These are phyloP conservation scores for Mesopsocus fuscifrons DNA, from an alignment of 2,888 invertebrate species.

Conservation along the genomic window DNA sequence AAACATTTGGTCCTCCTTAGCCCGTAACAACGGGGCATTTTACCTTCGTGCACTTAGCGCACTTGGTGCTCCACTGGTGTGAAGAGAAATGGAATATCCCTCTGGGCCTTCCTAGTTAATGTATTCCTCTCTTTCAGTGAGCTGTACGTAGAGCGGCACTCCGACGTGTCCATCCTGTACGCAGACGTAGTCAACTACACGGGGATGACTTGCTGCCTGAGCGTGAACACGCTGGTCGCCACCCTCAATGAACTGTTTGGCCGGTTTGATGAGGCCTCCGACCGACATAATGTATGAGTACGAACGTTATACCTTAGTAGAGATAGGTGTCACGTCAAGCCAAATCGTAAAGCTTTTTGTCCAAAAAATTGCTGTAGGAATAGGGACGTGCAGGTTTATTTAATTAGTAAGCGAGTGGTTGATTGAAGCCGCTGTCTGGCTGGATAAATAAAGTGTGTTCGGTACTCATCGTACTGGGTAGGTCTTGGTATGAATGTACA, in stretches of 20 bases:
- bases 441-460: too few relatives aligned
- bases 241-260: slow-evolving; percentile 81
- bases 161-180: slow-evolving; percentile 75
- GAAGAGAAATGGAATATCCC: background rate
- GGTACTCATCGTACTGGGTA: too few relatives aligned
- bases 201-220: slow-evolving; percentile 61
- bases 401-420: too few relatives aligned
- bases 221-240: slow-evolving; percentile 64
- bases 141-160: slow-evolving; percentile 69
- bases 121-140: slow-evolving; percentile 43
- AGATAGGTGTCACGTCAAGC: background rate
- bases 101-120: slow-evolving; percentile 8
- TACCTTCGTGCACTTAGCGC: too few relatives aligned
- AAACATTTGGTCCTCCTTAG: too few relatives aligned
- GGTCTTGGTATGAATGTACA: too few relatives aligned
- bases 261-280: slow-evolving; percentile 77
- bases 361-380: slow-evolving; percentile 3
- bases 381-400: slow-evolving; percentile 43
- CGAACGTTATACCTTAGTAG: background rate
- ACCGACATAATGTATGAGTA: slow-evolving; percentile 24
- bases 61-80: too few relatives aligned
- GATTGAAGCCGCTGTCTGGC: too few relatives aligned
- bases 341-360: background rate
- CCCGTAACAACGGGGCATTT: slow-evolving; percentile 16
- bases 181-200: slow-evolving; percentile 92